These are phyloP conservation scores for Tromatobia lineatoria DNA, from an alignment of 2,888 invertebrate species.

Conservation along the genomic window DNA sequence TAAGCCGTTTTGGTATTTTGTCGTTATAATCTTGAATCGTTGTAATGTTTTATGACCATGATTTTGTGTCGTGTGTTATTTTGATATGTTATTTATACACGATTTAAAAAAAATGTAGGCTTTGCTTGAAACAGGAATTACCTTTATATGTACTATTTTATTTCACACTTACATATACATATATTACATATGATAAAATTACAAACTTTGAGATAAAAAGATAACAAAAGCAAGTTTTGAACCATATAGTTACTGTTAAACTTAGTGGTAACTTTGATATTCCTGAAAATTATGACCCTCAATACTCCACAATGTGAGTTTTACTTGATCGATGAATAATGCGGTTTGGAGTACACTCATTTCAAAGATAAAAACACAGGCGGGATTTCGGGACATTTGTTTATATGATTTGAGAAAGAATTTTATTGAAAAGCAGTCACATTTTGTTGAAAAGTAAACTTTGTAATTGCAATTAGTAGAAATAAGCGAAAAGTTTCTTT, in stretches of 20 bases:
- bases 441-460: too few species aligned
- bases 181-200: background rate
- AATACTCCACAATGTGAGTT: constrained; percentile 1
- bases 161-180: background rate
- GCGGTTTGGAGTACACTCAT: background rate
- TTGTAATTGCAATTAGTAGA: too few species aligned
- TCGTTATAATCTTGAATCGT: too few species aligned
- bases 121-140: background rate
- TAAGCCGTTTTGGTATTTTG: too few species aligned
- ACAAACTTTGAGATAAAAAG: background rate
- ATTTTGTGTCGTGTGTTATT: background rate
- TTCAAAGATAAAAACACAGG: background rate
- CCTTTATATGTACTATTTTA: background rate
- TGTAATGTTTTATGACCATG: too few species aligned
- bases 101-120: background rate
- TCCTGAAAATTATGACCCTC: background rate
- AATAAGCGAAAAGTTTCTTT: background rate
- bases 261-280: background rate
- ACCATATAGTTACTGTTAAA: background rate
- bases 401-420: background rate
- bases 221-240: background rate
- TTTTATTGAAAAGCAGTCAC: too few species aligned
- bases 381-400: background rate
- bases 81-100: too few species aligned
- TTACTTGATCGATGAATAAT: background rate